Conservation (phyloP, 1,140 invertebrate genomes). For the Trichonephila inaurata region DNA sequence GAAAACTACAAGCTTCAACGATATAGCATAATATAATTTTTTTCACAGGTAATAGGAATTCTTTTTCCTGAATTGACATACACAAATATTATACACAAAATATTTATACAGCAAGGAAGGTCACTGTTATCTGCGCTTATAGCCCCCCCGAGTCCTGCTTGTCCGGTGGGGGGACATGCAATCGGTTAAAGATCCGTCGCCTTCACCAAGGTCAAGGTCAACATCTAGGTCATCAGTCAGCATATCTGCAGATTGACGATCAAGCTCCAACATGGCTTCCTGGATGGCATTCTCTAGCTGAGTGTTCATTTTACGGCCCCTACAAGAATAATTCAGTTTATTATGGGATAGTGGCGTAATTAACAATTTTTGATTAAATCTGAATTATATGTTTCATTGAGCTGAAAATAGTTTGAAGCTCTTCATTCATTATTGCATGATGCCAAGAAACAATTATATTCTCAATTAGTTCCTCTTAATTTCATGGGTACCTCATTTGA, state of each 20-base stretch:
- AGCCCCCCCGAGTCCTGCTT: conserved; percentile 37
- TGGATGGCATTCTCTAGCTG: conserved; percentile 93
- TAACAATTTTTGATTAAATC: too few relatives aligned
- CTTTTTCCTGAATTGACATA: conserved; percentile 8
- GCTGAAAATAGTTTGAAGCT: too few relatives aligned
- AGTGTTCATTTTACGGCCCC: conserved; percentile 94
- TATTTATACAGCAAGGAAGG: conserved; percentile 35
- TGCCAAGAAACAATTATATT: too few relatives aligned
- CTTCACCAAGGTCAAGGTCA: conserved; percentile 6
- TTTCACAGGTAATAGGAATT: conserved; percentile 44
- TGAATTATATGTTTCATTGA: too few relatives aligned
- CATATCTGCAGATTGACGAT: conserved; percentile 82
- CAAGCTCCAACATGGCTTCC: conserved; percentile 92
- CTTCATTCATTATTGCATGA: too few relatives aligned
- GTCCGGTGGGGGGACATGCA: conserved; percentile 35
- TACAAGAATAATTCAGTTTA: conserved; percentile 79
- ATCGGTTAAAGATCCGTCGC: neutral
- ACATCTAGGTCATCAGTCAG: conserved; percentile 49
- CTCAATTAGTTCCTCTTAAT: too few relatives aligned
- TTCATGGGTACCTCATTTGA: too few relatives aligned
- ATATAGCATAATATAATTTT: conserved; percentile 70
- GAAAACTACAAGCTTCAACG: conserved; percentile 75
- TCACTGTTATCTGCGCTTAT: conserved; percentile 70
- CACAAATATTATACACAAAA: conserved; percentile 41
- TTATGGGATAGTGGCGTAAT: too few relatives aligned